phyloP scores from a whole-genome alignment of 2,888 invertebrate species.

The Tetheella fluctuosa region DNA sequence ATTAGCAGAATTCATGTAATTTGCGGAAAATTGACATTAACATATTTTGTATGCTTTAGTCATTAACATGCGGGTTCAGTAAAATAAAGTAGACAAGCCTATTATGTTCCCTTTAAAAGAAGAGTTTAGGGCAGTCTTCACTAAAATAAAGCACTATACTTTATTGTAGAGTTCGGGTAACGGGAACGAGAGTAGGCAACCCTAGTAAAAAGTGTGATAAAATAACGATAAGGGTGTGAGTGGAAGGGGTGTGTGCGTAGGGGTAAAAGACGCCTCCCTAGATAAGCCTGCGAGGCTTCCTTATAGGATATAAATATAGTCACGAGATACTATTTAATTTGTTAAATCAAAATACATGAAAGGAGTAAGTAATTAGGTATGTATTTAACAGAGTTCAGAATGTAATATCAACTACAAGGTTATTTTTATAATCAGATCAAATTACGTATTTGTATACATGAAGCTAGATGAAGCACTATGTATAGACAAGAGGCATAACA shows the following conservation, averaged over 20 bases:
- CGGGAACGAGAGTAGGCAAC: conserved; percentile 18
- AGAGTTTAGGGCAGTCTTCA: background rate
- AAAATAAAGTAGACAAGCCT: conserved; percentile 1
- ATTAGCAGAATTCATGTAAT: no score
- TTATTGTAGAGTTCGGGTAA: conserved; percentile 14
- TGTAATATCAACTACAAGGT: no score
- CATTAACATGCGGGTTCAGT: background rate
- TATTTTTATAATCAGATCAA: no score
- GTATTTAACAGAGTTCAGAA: background rate
- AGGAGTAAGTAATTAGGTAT: background rate
- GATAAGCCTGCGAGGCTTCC: background rate
- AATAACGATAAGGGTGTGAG: background rate
- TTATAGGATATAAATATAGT: background rate
- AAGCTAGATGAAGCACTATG: background rate
- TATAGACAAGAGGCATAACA: background rate
- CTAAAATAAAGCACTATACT: background rate
- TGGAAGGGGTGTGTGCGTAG: background rate
- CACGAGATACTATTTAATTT: background rate
- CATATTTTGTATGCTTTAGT: background rate
- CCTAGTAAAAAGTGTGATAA: conserved; percentile 10
- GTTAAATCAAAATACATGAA: background rate
- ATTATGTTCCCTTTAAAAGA: background rate
- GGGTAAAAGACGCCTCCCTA: background rate
- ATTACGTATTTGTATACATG: no score
- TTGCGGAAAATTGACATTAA: background rate